A percentile compares a stretch with the other conserved stretches of the same genome.
Evolutionary conservation across 92 coral and sea anemone species (phyloP).

Genomic region (Meandrina meandrites): DNA sequence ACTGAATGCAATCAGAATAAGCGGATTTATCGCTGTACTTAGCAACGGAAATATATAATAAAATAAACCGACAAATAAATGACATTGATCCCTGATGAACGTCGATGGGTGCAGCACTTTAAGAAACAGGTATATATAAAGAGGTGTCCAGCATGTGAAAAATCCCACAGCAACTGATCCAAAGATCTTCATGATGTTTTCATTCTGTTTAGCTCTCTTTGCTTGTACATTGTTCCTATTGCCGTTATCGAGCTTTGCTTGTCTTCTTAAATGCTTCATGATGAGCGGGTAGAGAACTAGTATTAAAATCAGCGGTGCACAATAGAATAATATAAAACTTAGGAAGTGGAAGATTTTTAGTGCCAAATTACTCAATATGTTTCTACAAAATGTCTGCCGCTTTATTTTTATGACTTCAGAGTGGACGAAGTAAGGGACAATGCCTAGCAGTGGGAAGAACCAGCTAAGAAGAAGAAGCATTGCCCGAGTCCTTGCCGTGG

Average conservation of each 20-base stretch:
- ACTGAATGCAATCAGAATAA: slow-evolving; percentile 11
- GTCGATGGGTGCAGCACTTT: slow-evolving; percentile 1
- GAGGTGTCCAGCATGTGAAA: slow-evolving; percentile 34
- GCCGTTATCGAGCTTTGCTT: background rate
- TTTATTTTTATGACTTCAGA: background rate
- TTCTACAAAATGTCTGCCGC: slow-evolving; percentile 9
- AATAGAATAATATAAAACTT: background rate
- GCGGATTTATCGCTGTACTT: slow-evolving; percentile 16
- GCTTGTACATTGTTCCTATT: background rate
- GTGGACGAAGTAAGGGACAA: background rate
- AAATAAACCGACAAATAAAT: background rate
- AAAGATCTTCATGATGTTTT: slow-evolving; percentile 24
- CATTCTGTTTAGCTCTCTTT: slow-evolving; percentile 3
- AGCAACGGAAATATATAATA: slow-evolving; percentile 22
- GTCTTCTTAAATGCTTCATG: slow-evolving; percentile 12
- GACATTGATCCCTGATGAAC: background rate
- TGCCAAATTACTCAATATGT: background rate
- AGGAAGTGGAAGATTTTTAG: background rate
- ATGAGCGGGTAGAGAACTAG: background rate
- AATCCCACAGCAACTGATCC: background rate
- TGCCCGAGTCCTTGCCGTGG: slow-evolving; percentile 10
- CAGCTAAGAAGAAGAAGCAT: background rate
- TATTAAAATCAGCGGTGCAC: slow-evolving; percentile 13
- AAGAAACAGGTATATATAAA: slow-evolving; percentile 14
- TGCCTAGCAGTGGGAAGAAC: background rate